These are phyloP conservation scores for Phylloscopus trochiloides DNA, from an alignment of 2,113 vertebrate species.

Conservation along the genomic window DNA sequence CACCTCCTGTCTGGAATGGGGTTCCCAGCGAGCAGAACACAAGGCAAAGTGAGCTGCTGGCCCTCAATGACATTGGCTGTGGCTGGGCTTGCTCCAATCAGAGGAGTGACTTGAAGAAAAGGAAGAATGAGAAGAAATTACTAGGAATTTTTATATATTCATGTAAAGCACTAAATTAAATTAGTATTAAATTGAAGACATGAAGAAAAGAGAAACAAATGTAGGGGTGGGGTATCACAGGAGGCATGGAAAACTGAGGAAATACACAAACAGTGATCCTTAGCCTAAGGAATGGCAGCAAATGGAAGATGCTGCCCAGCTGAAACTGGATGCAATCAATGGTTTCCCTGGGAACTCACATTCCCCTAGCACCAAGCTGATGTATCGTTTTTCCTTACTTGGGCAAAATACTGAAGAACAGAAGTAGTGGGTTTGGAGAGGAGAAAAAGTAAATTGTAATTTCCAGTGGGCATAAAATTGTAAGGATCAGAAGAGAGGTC, in stretches of 20 bases:
- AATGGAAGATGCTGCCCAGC: neutral
- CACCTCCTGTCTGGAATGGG: conserved; percentile 90
- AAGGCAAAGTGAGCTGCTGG: conserved; percentile 90
- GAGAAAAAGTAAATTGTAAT: neutral
- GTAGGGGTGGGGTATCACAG: neutral
- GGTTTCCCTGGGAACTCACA: neutral
- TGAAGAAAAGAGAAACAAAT: neutral
- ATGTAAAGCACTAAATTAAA: neutral
- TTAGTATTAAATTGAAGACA: neutral
- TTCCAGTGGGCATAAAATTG: neutral
- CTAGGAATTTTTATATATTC: neutral
- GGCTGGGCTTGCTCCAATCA: conserved; percentile 86
- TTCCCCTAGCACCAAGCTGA: neutral
- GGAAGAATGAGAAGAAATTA: neutral
- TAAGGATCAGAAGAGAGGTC: neutral
- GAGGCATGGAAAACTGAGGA: neutral
- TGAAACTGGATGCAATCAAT: neutral
- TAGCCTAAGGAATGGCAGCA: neutral
- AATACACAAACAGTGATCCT: neutral
- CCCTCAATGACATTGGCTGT: conserved; percentile 87
- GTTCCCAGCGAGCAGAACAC: conserved; percentile 89
- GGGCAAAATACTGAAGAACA: neutral
- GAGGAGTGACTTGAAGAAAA: conserved; percentile 78
- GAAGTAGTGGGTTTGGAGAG: neutral
- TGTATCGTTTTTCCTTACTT: neutral